These are phyloP conservation scores for Lottia gigantea DNA, from an alignment of 2,888 invertebrate species.

Conservation along the genomic window DNA sequence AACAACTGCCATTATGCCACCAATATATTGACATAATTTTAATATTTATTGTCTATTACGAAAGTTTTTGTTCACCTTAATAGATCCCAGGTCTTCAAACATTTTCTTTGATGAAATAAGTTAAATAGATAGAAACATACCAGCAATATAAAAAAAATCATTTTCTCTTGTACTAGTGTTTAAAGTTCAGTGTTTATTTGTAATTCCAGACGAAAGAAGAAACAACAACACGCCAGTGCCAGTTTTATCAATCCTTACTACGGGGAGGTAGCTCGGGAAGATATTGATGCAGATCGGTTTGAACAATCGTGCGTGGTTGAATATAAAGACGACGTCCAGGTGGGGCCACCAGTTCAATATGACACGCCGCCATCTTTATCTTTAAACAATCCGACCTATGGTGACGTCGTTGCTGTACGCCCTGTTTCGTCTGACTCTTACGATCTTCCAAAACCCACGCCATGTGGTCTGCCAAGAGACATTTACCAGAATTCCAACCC, in stretches of 20 bases:
- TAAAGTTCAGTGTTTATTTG: neutral
- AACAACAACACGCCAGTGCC: constrained; percentile 8
- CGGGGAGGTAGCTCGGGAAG: constrained; percentile 12
- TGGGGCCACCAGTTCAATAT: neutral
- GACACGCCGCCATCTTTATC: constrained; percentile 16
- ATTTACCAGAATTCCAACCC: too few relatives aligned
- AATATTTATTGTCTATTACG: too few relatives aligned
- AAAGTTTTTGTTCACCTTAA: too few relatives aligned
- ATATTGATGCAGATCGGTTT: neutral
- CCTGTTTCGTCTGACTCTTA: neutral
- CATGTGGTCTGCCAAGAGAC: neutral
- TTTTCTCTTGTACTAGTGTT: too few relatives aligned
- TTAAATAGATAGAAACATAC: too few relatives aligned
- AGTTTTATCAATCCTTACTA: constrained; percentile 19
- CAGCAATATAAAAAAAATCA: too few relatives aligned
- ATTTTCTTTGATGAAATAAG: too few relatives aligned
- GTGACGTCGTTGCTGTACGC: neutral
- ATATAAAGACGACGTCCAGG: constrained; percentile 10
- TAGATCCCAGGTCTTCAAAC: too few relatives aligned
- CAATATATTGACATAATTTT: too few relatives aligned
- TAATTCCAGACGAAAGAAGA: constrained; percentile 16
- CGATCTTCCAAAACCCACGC: constrained; percentile 17
- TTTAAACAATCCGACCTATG: constrained; percentile 20
- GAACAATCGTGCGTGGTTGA: constrained; percentile 9
- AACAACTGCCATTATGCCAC: too few relatives aligned